phyloP scores from a whole-genome alignment of 1,140 invertebrate species.

The Calosoma granatense region DNA sequence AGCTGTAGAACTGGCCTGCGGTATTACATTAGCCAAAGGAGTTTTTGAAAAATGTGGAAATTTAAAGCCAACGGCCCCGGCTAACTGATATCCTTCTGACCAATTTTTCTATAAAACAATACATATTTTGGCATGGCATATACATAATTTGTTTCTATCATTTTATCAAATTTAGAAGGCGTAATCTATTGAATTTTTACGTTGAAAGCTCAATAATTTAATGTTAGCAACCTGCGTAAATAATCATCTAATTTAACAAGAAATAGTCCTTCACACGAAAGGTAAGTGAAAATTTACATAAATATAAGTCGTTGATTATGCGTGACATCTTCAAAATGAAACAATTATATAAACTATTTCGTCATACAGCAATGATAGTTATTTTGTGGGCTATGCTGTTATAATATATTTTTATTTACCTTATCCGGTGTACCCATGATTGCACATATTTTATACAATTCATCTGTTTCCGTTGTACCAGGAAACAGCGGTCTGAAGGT shows the following conservation, averaged over 20 bases:
- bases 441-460: conserved; percentile 95
- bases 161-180: not conserved
- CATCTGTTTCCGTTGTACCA: conserved; percentile 94
- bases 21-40: conserved; percentile 69
- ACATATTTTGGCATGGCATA: not conserved
- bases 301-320: no score
- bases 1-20: conserved; percentile 73
- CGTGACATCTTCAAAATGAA: no score
- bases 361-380: no score
- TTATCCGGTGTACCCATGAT: conserved; percentile 91
- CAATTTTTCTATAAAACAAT: conserved; percentile 65
- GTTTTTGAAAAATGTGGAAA: conserved; percentile 83
- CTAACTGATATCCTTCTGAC: conserved; percentile 90
- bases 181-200: not conserved
- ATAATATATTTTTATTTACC: no score
- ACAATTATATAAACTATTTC: no score
- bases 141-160: no score
- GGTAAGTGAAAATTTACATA: no score
- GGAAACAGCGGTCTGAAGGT: conserved; percentile 97
- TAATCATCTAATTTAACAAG: no score
- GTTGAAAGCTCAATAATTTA: no score
- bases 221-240: no score
- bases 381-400: no score
- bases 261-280: no score
- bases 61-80: conserved; percentile 90